Evolutionary conservation across 2,888 invertebrate species (phyloP), one percentile per base, ranked within the genome.

Genomic region (Actias luna): DNA sequence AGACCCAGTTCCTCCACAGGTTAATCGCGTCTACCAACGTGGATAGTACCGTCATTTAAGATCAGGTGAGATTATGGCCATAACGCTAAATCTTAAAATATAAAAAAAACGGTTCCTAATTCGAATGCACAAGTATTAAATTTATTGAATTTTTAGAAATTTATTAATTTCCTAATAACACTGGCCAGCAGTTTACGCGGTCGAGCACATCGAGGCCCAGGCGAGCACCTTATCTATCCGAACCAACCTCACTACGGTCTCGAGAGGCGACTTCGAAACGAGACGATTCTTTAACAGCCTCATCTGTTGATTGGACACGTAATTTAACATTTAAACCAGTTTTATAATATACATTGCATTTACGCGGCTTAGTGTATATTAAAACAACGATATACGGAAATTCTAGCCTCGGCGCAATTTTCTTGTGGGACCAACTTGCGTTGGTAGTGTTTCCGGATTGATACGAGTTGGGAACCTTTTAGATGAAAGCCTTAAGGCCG

Each of bases 151-250:
- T 36, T 12, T 36, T 36, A 36, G n/a, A 42, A 42, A 22, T 46
- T 22, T 22, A 22, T 18, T 22, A 0, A 14, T 1, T 1, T 22
- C 22, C 18, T 46, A 52, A 16, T 16, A 0, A 52, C 5, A 60
- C 59, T 70, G 67, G 55, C 67, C 61, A 31, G 36, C 58, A 64
- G 67, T 78, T 75, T 73, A 75, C 52, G 22, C 58, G 33, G 55
- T 61, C 61, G 42, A 16, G 29, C 27, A 1, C 52, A 61, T 22
- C 12, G 62, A 63, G 65, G 60, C 66, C 67, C 68, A 65, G 46
- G 63, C 66, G 70, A 66, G 63, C 70, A 68, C 70, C 72, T 78
- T 78, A 79, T 80, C 80, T 77, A 76, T 73, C 76, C 69, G 69
- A 64, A 69, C 66, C 71, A 68, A 69, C 60, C 60, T 50, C 22